Percentiles rank a stretch among this genome's conserved stretches.
These are phyloP conservation scores for Oreonectes daqikongensis DNA, from an alignment of 2,797 vertebrate species.

Conservation along the genomic window DNA sequence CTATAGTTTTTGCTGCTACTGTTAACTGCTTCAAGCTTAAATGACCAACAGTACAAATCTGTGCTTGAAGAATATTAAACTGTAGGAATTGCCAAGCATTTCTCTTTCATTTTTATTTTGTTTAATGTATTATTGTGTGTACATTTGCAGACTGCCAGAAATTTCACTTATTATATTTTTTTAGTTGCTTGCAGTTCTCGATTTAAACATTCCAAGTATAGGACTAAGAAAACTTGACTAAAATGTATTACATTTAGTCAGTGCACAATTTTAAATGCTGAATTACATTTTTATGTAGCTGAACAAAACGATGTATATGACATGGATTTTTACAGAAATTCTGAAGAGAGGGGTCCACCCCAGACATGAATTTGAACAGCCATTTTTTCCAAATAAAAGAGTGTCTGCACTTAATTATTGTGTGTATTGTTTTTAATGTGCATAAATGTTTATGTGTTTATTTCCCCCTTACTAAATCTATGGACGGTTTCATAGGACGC, in stretches of 20 bases:
- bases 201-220: background rate
- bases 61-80: constrained; percentile 6
- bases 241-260: constrained; percentile 3
- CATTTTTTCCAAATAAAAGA: constrained; percentile 4
- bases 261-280: constrained; percentile 1
- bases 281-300: background rate
- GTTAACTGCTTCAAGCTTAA: constrained; percentile 6
- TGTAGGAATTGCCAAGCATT: background rate
- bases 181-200: background rate
- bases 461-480: too few relatives aligned
- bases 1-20: constrained; percentile 30
- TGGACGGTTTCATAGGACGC: too few relatives aligned
- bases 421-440: background rate
- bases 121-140: constrained; percentile 6
- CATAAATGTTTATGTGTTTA: background rate
- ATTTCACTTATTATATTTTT: background rate
- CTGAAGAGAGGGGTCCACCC: background rate
- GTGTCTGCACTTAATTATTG: background rate
- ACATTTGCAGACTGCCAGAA: background rate
- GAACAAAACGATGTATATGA: background rate
- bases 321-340: background rate
- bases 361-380: background rate
- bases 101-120: constrained; percentile 15
- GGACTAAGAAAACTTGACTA: background rate
- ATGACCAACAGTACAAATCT: background rate